Evolutionary conservation across 2,888 invertebrate species (phyloP), one percentile per base, ranked within the genome.

Genomic region (Amphimallon solstitiale): DNA sequence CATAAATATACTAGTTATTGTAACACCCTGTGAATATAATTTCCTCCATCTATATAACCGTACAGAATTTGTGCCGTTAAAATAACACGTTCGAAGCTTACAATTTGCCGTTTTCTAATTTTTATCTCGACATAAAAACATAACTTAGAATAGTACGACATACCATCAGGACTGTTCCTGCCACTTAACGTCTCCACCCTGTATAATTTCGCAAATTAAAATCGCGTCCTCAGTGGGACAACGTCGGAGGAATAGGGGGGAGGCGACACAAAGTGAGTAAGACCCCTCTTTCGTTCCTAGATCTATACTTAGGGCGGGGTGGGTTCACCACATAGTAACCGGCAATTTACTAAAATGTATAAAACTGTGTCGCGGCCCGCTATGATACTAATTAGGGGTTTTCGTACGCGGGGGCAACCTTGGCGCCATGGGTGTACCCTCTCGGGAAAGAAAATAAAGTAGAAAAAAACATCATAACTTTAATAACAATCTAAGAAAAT

Each of bases 311-410:
- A 46, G 45, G 63, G 63, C 35, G 51, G 52, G 21, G 45, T 29
- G 52, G 35, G 54, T 45, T 63, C 45, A 37, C 52, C 49, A 49
- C 62, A 21, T 37, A 43, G 48, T 46, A 66, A 52, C 66, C 62
- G 54, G 45, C 45, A 63, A 66, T 66, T 66, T 66, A 66, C 81
- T 82, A 83, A 83, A 82, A 74, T 73, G 73, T 73, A 73, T 74
- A 74, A 74, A 74, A 74, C 70, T 74, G 72, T 74, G 74, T 74
- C 73, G 73, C 73, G 71, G 71, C 66, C 66, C 51, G 61, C 68
- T 69, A 66, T 67, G 69, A 64, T 65, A 67, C 72, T 74, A 74
- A 74, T 74, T 74, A 68, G 64, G 70, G 74, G 70, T 73, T 60
- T 34, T 40, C 65, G 54, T 66, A 67, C 70, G 66, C 70, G 67